These are phyloP conservation scores for Pangasius macronema DNA, from an alignment of 2,797 vertebrate species.

Conservation along the genomic window DNA sequence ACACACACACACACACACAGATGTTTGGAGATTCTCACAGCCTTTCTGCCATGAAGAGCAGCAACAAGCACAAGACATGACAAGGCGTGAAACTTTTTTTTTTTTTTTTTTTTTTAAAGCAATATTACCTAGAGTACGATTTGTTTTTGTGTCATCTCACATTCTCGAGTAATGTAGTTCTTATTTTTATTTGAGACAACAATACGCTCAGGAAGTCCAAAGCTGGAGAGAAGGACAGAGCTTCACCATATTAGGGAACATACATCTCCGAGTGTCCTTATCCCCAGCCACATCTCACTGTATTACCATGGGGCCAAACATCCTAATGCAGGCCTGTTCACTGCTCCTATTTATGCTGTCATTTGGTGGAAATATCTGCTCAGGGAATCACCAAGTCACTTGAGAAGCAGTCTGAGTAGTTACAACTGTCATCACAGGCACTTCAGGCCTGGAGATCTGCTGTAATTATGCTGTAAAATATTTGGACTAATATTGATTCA, in stretches of 20 bases:
- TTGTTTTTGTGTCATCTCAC: neutral
- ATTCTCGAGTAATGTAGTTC: neutral
- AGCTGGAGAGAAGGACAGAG: neutral
- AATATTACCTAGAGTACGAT: neutral
- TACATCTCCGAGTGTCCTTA: neutral
- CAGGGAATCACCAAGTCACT: neutral
- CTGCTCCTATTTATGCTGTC: constrained; percentile 20
- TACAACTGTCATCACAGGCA: neutral
- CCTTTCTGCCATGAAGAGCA: constrained; percentile 2
- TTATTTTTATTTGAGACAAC: neutral
- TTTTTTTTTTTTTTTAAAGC: neutral
- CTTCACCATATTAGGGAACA: constrained; percentile 51
- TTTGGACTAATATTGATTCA: neutral
- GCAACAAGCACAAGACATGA: neutral
- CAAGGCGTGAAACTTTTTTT: neutral
- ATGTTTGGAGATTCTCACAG: constrained; percentile 13
- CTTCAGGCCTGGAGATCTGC: neutral
- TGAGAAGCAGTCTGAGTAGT: neutral
- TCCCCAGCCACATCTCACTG: neutral
- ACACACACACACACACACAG: neutral
- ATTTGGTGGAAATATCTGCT: constrained; percentile 25
- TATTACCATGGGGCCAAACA: neutral
- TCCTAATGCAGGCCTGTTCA: neutral
- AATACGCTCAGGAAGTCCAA: neutral
- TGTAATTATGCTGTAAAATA: neutral